phyloP scores from a whole-genome alignment of 92 coral and sea anemone species.

The Diadumene lineata region DNA sequence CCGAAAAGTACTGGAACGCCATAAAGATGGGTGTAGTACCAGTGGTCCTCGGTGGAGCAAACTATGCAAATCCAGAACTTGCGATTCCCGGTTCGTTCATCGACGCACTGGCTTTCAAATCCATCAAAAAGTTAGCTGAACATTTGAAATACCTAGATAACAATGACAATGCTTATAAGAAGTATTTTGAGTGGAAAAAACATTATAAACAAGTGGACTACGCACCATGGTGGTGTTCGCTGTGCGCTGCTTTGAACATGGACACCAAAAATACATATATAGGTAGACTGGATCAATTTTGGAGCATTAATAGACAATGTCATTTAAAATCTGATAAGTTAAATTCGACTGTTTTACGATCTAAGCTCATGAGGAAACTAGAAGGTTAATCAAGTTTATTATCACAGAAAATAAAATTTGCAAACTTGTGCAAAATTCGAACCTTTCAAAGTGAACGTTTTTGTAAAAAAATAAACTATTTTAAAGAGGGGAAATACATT shows the following conservation, averaged over 20 bases:
- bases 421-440: no score
- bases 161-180: constrained; percentile 35
- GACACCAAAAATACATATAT: constrained; percentile 37
- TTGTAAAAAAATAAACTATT: no score
- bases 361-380: neutral
- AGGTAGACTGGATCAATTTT: constrained; percentile 9
- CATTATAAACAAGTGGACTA: constrained; percentile 34
- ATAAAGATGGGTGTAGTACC: constrained; percentile 47
- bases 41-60: constrained; percentile 47
- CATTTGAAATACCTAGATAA: constrained; percentile 27
- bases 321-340: neutral
- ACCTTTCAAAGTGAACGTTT: no score
- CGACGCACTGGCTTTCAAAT: constrained; percentile 24
- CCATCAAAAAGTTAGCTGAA: constrained; percentile 31
- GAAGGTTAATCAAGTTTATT: neutral
- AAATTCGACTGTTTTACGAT: constrained; percentile 1
- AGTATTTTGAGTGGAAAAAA: constrained; percentile 56
- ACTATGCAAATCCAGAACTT: constrained; percentile 28
- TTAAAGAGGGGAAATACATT: no score
- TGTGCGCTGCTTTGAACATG: constrained; percentile 47
- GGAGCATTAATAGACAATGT: constrained; percentile 26
- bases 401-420: no score
- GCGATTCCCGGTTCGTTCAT: constrained; percentile 56
- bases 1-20: constrained; percentile 59
- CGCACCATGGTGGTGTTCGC: constrained; percentile 46